A percentile compares a stretch with the other conserved stretches of the same genome.
Evolutionary conservation across 1,140 invertebrate genomes (phyloP).

Genomic region (Trypoxylus dichotomus): DNA sequence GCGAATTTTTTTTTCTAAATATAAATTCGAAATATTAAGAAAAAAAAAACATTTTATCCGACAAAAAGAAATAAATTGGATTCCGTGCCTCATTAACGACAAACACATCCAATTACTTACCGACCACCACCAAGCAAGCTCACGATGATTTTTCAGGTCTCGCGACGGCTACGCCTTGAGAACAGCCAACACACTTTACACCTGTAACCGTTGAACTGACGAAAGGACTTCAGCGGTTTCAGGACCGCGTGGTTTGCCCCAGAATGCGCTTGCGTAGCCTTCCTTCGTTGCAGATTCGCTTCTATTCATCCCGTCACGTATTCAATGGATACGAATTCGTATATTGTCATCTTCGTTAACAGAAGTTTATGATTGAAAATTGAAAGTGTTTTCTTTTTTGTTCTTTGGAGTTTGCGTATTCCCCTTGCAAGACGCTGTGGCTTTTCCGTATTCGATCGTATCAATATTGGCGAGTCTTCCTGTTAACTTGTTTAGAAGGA

Average conservation of each 20-base stretch:
- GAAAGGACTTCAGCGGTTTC: neutral
- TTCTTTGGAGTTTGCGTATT: no score
- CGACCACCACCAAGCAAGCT: neutral
- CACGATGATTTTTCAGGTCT: neutral
- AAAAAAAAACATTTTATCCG: no score
- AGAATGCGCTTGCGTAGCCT: neutral
- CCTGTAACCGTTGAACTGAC: slow-evolving; percentile 9
- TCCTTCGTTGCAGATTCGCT: neutral
- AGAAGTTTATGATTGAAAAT: neutral
- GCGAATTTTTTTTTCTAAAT: neutral
- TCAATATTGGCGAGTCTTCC: no score
- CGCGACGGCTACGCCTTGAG: neutral
- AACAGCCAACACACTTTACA: neutral
- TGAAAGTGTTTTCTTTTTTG: neutral
- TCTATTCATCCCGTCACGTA: neutral
- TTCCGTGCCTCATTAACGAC: neutral
- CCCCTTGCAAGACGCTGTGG: no score
- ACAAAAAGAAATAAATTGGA: no score
- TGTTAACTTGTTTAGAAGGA: no score
- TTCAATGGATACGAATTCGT: neutral
- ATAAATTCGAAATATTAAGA: neutral
- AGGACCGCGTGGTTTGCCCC: neutral
- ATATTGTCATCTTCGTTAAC: neutral
- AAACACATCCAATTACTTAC: neutral
- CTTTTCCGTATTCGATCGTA: no score